These are phyloP conservation scores for Leptopilina drosophilae DNA, from an alignment of 2,888 invertebrate species.

Conservation along the genomic window DNA sequence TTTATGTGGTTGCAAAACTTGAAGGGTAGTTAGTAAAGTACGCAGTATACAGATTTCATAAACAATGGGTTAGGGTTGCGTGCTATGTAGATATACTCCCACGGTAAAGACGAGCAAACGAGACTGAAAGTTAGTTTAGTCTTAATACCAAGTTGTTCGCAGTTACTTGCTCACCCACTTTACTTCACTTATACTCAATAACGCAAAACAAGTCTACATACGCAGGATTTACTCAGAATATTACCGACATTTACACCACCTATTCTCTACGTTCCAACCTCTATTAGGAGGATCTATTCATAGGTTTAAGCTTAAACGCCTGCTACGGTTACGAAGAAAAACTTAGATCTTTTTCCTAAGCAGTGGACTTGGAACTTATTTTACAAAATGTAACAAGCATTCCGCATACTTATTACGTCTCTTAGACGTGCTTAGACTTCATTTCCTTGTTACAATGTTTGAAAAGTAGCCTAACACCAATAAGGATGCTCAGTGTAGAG, in stretches of 20 bases:
- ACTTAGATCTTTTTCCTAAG: conserved; percentile 51
- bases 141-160: conserved; percentile 60
- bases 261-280: conserved; percentile 67
- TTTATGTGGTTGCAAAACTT: conserved; percentile 52
- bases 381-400: conserved; percentile 46
- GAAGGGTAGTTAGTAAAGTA: conserved; percentile 71
- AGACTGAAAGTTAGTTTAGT: conserved; percentile 54
- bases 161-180: conserved; percentile 67
- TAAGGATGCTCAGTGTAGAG: conserved; percentile 26
- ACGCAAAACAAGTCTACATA: conserved; percentile 52
- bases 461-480: conserved; percentile 53
- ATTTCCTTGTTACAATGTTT: conserved; percentile 53
- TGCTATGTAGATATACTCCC: conserved; percentile 64
- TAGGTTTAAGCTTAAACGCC: conserved; percentile 37
- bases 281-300: conserved; percentile 65
- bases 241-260: conserved; percentile 67
- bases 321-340: conserved; percentile 24
- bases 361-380: conserved; percentile 48
- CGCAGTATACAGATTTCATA: conserved; percentile 69
- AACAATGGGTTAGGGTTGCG: conserved; percentile 71
- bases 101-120: conserved; percentile 64
- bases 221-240: conserved; percentile 54
- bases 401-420: conserved; percentile 47
- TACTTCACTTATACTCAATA: conserved; percentile 67
- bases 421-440: conserved; percentile 43